These are phyloP conservation scores for Mycteria americana DNA, from an alignment of 2,797 vertebrate species.

Conservation along the genomic window DNA sequence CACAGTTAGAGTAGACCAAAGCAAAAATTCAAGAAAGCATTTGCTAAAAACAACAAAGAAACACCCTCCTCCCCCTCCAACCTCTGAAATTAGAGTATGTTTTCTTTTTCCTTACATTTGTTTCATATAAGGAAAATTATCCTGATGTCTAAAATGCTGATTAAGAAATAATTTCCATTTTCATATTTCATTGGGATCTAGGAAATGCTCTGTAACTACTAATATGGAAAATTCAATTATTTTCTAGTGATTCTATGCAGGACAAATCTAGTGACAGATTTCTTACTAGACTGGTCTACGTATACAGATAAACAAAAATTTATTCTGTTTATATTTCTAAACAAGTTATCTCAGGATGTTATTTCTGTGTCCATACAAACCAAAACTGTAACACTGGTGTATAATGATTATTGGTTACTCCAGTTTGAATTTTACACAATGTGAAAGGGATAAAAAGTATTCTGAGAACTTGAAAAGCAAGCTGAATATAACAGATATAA, in stretches of 20 bases:
- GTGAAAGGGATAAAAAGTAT: not conserved
- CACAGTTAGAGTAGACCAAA: not conserved
- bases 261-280: not conserved
- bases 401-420: not conserved
- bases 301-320: not conserved
- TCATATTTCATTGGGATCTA: not conserved
- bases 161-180: not conserved
- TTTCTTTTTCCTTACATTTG: not conserved
- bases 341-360: not conserved
- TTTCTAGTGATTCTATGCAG: not conserved
- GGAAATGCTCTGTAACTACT: not conserved
- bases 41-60: not conserved
- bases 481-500: not conserved
- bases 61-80: fast-evolving
- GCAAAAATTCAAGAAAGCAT: not conserved
- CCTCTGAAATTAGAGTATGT: fast-evolving
- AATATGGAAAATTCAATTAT: not conserved
- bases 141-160: not conserved
- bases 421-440: not conserved
- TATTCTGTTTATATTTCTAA: not conserved
- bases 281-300: not conserved
- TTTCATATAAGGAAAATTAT: not conserved
- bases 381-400: not conserved
- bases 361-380: not conserved
- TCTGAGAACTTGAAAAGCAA: not conserved